Percentiles rank a stretch among this genome's conserved stretches.
These are phyloP conservation scores for Athripsodes cinereus DNA, from an alignment of 2,888 invertebrate genomes.

Conservation along the genomic window DNA sequence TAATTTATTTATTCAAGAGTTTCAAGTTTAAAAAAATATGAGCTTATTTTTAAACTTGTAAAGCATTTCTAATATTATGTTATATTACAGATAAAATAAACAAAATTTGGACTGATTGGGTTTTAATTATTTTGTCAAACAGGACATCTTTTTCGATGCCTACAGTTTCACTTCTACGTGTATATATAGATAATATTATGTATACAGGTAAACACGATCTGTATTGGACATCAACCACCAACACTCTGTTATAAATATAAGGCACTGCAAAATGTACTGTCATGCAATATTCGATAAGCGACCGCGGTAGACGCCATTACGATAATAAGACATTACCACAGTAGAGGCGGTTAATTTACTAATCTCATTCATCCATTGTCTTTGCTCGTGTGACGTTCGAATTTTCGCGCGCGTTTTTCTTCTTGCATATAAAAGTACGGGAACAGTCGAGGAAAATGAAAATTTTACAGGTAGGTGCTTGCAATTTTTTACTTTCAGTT, in stretches of 20 bases:
- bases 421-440: slow-evolving; percentile 1
- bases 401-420: slow-evolving; percentile 3
- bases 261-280: slow-evolving; percentile 2
- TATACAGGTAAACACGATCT: no score
- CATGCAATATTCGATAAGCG: slow-evolving; percentile 5
- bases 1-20: no score
- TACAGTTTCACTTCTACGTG: no score
- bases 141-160: no score
- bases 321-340: neutral
- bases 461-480: slow-evolving; percentile 17
- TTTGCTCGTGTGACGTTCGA: neutral
- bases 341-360: neutral
- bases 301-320: slow-evolving; percentile 13
- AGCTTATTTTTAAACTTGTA: no score
- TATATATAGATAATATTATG: no score
- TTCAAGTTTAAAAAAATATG: no score
- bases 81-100: no score
- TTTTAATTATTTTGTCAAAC: no score
- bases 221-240: neutral
- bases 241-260: slow-evolving; percentile 20
- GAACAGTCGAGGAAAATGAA: slow-evolving; percentile 19
- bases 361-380: neutral
- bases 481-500: no score
- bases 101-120: no score
- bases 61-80: no score